These are phyloP conservation scores for Lordiphosa fenestrarum DNA, from an alignment of 2,888 invertebrate species.

Conservation along the genomic window DNA sequence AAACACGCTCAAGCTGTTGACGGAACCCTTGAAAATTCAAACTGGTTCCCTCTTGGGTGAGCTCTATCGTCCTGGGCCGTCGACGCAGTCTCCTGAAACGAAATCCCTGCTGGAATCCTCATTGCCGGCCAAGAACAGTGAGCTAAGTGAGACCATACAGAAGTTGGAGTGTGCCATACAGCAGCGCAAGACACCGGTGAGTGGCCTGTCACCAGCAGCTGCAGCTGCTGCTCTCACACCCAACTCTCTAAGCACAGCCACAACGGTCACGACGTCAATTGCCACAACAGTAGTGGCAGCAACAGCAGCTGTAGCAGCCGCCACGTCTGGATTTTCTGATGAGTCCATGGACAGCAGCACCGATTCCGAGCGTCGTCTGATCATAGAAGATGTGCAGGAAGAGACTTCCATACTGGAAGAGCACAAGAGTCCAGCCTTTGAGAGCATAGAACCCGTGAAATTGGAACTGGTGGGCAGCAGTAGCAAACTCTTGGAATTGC, in stretches of 20 bases:
- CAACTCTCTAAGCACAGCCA: constrained; percentile 20
- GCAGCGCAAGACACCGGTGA: constrained; percentile 75
- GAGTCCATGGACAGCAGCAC: constrained; percentile 85
- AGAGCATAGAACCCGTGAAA: constrained; percentile 44
- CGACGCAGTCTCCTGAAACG: constrained; percentile 75
- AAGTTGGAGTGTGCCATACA: constrained; percentile 81
- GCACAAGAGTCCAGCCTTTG: constrained; percentile 63
- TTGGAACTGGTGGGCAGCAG: constrained; percentile 40
- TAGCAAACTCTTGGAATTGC: constrained; percentile 41
- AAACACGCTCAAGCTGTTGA: constrained; percentile 36
- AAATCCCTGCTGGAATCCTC: constrained; percentile 78
- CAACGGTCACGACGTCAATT: no score
- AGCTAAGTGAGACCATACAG: constrained; percentile 84
- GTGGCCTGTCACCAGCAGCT: constrained; percentile 54
- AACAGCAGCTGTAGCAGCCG: constrained; percentile 36
- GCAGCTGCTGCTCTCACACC: constrained; percentile 53
- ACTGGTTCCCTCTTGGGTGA: constrained; percentile 57
- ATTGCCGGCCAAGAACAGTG: constrained; percentile 82
- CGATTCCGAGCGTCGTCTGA: constrained; percentile 84
- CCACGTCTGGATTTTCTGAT: constrained; percentile 79
- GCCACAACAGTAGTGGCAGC: no score
- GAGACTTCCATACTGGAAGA: constrained; percentile 62
- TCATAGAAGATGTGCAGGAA: constrained; percentile 82
- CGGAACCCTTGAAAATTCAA: constrained; percentile 76
- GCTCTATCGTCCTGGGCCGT: constrained; percentile 38